Evolutionary conservation across 2,888 invertebrate genomes (phyloP).

Genomic region (Eupithecia exiguata): DNA sequence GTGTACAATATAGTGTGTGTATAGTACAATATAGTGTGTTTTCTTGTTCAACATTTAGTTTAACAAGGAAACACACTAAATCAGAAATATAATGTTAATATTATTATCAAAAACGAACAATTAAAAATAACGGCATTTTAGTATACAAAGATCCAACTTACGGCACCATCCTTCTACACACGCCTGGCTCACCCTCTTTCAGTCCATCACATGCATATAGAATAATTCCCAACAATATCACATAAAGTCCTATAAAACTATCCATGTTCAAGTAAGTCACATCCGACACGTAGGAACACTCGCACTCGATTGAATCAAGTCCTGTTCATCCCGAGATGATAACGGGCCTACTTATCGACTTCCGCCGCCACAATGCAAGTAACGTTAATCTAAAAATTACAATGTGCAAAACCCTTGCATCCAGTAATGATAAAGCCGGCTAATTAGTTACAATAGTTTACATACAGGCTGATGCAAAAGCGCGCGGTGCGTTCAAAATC

Average conservation of each 20-base stretch:
- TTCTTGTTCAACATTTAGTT: too few species aligned
- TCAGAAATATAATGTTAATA: too few species aligned
- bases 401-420: not conserved
- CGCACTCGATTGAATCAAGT: slow-evolving; percentile 16
- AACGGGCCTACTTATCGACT: slow-evolving; percentile 17
- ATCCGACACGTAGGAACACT: slow-evolving; percentile 13
- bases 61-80: too few species aligned
- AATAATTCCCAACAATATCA: slow-evolving; percentile 8
- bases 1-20: too few species aligned
- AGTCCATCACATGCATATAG: slow-evolving; percentile 7
- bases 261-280: slow-evolving; percentile 19
- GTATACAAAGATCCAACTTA: slow-evolving; percentile 14
- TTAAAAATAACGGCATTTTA: not conserved
- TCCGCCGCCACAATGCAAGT: slow-evolving; percentile 21
- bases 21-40: too few species aligned
- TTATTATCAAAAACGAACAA: too few species aligned
- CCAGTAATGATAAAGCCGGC: slow-evolving; percentile 21
- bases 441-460: slow-evolving; percentile 16
- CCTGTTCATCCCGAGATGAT: slow-evolving; percentile 21
- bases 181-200: not conserved
- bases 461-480: slow-evolving; percentile 30
- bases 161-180: slow-evolving; percentile 1
- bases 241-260: slow-evolving; percentile 11
- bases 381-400: not conserved
- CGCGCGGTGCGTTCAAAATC: slow-evolving; percentile 36